These are phyloP conservation scores for Melinopterus prodromus DNA, from an alignment of 2,888 invertebrate genomes.

Conservation along the genomic window DNA sequence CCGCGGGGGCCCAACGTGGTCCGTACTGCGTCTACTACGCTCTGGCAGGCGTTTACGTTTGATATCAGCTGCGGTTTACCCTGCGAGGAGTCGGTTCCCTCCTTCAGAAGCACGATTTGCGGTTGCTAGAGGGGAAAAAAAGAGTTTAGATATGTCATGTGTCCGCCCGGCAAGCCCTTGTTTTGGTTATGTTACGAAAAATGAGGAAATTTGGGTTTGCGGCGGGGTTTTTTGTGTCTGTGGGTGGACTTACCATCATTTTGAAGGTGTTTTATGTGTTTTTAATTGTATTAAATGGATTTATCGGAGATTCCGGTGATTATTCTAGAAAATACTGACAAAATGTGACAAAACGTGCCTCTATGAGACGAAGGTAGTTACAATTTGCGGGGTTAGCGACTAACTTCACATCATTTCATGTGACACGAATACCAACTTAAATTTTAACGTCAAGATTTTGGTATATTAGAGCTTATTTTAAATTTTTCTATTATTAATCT, in stretches of 20 bases:
- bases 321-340: conserved; percentile 33
- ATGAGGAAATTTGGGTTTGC: neutral
- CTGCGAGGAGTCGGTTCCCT: conserved; percentile 96
- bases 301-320: conserved; percentile 28
- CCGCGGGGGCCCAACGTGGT: conserved; percentile 98
- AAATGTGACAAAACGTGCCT: conserved; percentile 31
- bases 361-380: conserved; percentile 20
- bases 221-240: neutral
- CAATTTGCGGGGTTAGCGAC: neutral
- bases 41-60: conserved; percentile 97
- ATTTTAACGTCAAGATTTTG: no score
- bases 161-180: conserved; percentile 29
- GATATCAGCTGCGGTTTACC: conserved; percentile 96
- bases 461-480: no score
- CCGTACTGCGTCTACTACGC: conserved; percentile 94
- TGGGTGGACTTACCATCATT: conserved; percentile 36
- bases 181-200: conserved; percentile 11
- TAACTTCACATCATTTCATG: neutral
- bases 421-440: no score
- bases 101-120: conserved; percentile 96
- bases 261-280: conserved; percentile 18
- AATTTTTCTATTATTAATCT: no score
- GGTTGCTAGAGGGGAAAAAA: conserved; percentile 73
- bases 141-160: conserved; percentile 31
- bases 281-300: conserved; percentile 8